Evolutionary conservation across 2,888 invertebrate species (phyloP), one percentile per base, ranked within the genome.

Genomic region (Eucriotettix oculatus): DNA sequence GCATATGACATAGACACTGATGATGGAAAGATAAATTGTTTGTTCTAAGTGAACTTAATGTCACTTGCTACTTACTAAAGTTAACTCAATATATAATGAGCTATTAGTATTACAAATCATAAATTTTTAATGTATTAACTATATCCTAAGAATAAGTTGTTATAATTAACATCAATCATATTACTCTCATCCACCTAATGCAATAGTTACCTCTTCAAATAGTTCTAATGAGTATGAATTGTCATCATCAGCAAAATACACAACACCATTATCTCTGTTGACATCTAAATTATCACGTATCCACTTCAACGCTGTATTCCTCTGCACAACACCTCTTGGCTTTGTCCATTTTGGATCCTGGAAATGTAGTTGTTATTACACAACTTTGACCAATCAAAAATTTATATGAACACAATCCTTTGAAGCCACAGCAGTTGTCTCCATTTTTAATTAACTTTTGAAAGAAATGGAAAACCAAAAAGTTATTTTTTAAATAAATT

Each of bases 161-260:
- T n/a, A n/a, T n/a, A n/a, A n/a, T n/a, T n/a, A n/a, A n/a, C n/a
- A n/a, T n/a, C n/a, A n/a, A 7, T 29, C 7, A 29, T 7, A 29
- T 29, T 29, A 29, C 29, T 29, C 7, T 29, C 7, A 29, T 29
- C 2, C 29, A 29, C 29, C 7, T 29, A 29, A 29, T 29, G 29
- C 29, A 55, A 40, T 42, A 42, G 65, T 69, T 69, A 90, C 90
- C 82, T 96, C 95, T 61, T 86, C 82, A 75, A 98, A 98, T 12
- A 98, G 72, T 72, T 90, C 86, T 42, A 93, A 72, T 56, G 88
- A 84, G 71, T 98, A 98, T 0, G 94, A 87, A 71, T 98, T 98
- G 71, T 97, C 97, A 72, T 98, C 97, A 70, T 98, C 97, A 78
- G 95, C 95, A 73, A 98, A 97, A 74, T 88, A 98, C 0, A 97